Percentiles rank a stretch among this genome's conserved stretches.
These are phyloP conservation scores for Psophia crepitans DNA, from an alignment of 2,113 vertebrate genomes.

Conservation along the genomic window DNA sequence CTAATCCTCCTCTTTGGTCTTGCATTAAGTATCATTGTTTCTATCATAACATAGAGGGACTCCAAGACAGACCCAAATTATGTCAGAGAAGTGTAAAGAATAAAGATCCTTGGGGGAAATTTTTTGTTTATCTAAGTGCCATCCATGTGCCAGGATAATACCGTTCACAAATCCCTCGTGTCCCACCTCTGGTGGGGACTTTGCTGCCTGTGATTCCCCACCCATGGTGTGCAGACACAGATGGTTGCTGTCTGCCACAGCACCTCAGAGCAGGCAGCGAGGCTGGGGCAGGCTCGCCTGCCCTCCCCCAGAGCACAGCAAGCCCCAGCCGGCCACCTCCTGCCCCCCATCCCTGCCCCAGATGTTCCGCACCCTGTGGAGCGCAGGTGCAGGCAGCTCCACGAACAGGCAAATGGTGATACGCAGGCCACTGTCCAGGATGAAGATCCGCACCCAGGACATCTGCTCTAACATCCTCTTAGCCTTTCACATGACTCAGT, in stretches of 20 bases:
- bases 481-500: background rate
- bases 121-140: no score
- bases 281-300: background rate
- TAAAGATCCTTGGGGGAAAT: no score
- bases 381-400: background rate
- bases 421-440: background rate
- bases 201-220: background rate
- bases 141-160: background rate
- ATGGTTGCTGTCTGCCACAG: no score
- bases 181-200: background rate
- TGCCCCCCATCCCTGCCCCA: background rate
- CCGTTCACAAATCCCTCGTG: background rate
- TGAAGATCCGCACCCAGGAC: background rate
- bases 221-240: background rate
- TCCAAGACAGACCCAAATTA: background rate
- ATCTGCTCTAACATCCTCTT: background rate
- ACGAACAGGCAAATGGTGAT: background rate
- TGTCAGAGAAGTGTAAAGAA: background rate
- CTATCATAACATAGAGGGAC: background rate
- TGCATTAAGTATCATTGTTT: background rate
- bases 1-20: background rate
- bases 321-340: no score
- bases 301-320: rapidly evolving
- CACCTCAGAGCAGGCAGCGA: no score
- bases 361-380: rapidly evolving